Conservation (phyloP, 2,113 vertebrate genomes). For the Triplophysa tibetana region DNA sequence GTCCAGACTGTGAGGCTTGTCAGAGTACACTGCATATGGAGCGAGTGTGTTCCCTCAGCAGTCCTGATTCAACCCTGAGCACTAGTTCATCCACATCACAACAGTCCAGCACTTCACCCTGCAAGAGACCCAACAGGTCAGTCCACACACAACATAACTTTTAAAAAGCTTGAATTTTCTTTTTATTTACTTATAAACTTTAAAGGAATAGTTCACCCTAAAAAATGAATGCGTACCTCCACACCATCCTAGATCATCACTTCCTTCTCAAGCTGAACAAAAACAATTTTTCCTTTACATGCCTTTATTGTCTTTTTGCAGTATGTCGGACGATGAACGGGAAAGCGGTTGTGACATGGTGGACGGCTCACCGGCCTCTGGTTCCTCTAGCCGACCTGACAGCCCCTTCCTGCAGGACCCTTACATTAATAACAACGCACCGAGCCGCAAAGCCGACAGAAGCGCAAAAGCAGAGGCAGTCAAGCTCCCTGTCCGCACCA, state of each 20-base stretch:
- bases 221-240: too few relatives aligned
- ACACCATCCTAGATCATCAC: too few relatives aligned
- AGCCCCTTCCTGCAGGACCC: constrained; percentile 83
- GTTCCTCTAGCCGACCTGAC: constrained; percentile 82
- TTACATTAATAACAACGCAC: constrained; percentile 82
- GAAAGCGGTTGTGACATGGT: constrained; percentile 94
- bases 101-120: constrained; percentile 88
- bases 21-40: constrained; percentile 94
- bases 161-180: not conserved
- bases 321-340: constrained; percentile 95
- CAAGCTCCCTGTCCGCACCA: constrained; percentile 85
- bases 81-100: constrained; percentile 87
- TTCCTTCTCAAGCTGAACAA: too few relatives aligned
- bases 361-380: constrained; percentile 87
- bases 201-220: too few relatives aligned
- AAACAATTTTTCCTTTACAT: not conserved
- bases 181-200: not conserved
- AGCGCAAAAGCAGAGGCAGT: constrained; percentile 74
- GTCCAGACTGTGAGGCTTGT: constrained; percentile 92
- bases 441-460: constrained; percentile 73
- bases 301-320: constrained; percentile 55
- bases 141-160: not conserved
- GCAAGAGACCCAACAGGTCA: constrained; percentile 92
- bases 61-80: constrained; percentile 93
- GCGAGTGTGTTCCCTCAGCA: constrained; percentile 93